phyloP scores from a whole-genome alignment of 2,113 vertebrate genomes.

The Brachionichthys hirsutus region DNA sequence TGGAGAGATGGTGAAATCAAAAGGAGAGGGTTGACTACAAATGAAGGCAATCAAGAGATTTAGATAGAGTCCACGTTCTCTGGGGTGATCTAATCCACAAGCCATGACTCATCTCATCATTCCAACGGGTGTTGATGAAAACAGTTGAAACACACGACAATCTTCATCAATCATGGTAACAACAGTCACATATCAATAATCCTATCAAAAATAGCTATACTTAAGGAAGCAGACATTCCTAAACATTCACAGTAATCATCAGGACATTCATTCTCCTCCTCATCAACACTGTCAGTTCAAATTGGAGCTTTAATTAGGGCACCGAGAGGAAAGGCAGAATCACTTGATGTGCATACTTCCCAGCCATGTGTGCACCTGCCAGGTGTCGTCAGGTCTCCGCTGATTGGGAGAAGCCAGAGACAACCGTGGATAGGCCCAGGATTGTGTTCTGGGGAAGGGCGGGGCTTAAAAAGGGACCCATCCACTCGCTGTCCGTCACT shows the following conservation, averaged over 20 bases:
- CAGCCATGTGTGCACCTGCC: constrained; percentile 42
- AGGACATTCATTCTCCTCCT: constrained; percentile 21
- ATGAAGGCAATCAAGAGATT: constrained; percentile 37
- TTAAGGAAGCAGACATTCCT: constrained; percentile 30
- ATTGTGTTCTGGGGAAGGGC: constrained; percentile 24
- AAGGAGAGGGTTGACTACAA: not conserved
- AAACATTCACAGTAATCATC: too few species aligned
- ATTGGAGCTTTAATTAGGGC: constrained; percentile 23
- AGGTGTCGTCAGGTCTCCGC: constrained; percentile 42
- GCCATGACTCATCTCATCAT: constrained; percentile 57
- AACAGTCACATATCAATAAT: constrained; percentile 40
- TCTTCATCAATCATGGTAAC: constrained; percentile 29
- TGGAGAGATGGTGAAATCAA: not conserved
- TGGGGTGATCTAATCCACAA: constrained; percentile 56
- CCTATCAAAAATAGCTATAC: constrained; percentile 35
- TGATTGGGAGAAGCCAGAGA: constrained; percentile 67
- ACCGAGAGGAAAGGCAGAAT: constrained; percentile 60
- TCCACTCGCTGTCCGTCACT: constrained; percentile 65
- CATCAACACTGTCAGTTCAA: constrained; percentile 44
- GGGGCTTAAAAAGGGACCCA: constrained; percentile 35
- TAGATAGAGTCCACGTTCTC: constrained; percentile 63
- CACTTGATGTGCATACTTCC: constrained; percentile 40
- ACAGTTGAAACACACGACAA: constrained; percentile 51
- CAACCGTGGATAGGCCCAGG: constrained; percentile 63
- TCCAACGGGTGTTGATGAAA: constrained; percentile 46